Evolutionary conservation across 2,888 invertebrate species (phyloP).

Genomic region (Epiblema foenella): DNA sequence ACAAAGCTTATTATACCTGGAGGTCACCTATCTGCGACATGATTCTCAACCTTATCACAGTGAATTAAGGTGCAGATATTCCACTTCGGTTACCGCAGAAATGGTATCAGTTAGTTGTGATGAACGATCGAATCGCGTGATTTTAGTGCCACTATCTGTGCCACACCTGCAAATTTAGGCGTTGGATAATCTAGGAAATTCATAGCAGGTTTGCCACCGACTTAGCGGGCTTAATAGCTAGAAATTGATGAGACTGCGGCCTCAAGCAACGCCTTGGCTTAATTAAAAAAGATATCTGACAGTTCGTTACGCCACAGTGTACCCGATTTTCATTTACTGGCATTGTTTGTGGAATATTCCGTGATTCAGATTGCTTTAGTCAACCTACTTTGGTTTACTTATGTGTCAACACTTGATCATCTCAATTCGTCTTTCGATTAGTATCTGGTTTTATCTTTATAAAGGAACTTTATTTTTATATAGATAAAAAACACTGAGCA

Average conservation of each 20-base stretch:
- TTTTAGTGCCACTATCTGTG: slow-evolving; percentile 40
- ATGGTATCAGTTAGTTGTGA: slow-evolving; percentile 40
- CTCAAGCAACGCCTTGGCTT: slow-evolving; percentile 16
- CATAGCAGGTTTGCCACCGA: slow-evolving; percentile 19
- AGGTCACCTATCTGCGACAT: slow-evolving; percentile 36
- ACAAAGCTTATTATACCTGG: slow-evolving; percentile 43
- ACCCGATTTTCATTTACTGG: neutral
- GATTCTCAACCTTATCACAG: slow-evolving; percentile 34
- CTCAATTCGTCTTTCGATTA: neutral
- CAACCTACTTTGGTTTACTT: slow-evolving; percentile 12
- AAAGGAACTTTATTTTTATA: neutral
- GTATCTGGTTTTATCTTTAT: neutral
- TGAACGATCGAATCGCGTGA: slow-evolving; percentile 43
- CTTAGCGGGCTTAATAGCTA: slow-evolving; percentile 33
- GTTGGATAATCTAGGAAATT: slow-evolving; percentile 33
- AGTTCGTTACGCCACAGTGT: neutral
- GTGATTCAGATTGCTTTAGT: neutral
- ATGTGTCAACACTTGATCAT: neutral
- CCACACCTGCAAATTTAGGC: slow-evolving; percentile 41
- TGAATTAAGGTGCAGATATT: neutral
- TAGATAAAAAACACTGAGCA: neutral
- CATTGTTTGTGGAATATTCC: slow-evolving; percentile 2
- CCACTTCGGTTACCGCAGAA: slow-evolving; percentile 18
- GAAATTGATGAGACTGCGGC: slow-evolving; percentile 23
- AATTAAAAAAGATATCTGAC: slow-evolving; percentile 15